Percentiles rank a stretch among this genome's conserved stretches.
phyloP scores from a whole-genome alignment of 2,888 invertebrate genomes.

The Aplocera efformata region DNA sequence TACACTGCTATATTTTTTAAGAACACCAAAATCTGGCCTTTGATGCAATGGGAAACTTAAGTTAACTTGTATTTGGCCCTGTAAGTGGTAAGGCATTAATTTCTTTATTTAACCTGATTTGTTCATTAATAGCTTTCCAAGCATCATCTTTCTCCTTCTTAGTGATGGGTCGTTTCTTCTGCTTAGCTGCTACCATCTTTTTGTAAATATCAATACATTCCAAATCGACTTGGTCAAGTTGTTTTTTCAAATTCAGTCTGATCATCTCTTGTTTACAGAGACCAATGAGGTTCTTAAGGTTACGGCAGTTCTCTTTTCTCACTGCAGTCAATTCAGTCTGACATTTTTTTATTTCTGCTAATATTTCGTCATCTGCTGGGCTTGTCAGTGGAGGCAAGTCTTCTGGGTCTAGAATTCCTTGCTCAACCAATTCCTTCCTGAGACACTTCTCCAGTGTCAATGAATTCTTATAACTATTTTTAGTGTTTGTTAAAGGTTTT shows the following conservation, averaged over 20 bases:
- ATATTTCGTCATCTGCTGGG: constrained; percentile 91
- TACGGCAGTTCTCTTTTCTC: constrained; percentile 89
- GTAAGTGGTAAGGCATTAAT: constrained; percentile 71
- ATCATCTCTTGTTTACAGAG: constrained; percentile 89
- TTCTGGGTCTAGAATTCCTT: constrained; percentile 89
- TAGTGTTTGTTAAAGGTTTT: constrained; percentile 65
- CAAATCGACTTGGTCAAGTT: constrained; percentile 86
- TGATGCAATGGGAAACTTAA: not conserved
- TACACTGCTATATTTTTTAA: too few relatives aligned
- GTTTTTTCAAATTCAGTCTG: constrained; percentile 87
- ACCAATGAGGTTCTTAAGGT: constrained; percentile 84
- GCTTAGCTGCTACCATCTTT: constrained; percentile 87
- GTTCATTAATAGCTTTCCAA: constrained; percentile 85
- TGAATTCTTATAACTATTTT: constrained; percentile 82
- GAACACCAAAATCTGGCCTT: too few relatives aligned
- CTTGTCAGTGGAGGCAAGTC: constrained; percentile 81
- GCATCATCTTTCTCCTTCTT: constrained; percentile 91
- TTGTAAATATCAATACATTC: constrained; percentile 92
- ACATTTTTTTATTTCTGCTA: constrained; percentile 92
- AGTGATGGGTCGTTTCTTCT: constrained; percentile 89
- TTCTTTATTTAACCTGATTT: constrained; percentile 78
- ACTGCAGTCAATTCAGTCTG: constrained; percentile 89
- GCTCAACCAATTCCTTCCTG: constrained; percentile 91
- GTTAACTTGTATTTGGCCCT: constrained; percentile 71
- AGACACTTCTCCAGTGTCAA: constrained; percentile 91